phyloP scores from a whole-genome alignment of 2,113 vertebrate genomes.

The Paramisgurnus dabryanus region DNA sequence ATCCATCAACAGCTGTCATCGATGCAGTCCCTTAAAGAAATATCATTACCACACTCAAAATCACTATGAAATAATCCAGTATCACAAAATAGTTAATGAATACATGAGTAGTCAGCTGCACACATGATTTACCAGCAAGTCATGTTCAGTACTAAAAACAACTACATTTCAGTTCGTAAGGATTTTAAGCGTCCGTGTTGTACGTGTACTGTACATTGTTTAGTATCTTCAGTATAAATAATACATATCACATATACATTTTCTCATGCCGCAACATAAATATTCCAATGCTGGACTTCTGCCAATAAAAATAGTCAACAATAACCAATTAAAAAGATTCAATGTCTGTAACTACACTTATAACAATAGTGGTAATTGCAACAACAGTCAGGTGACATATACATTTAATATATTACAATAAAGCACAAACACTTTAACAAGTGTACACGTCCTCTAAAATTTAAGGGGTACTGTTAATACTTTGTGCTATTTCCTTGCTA shows the following conservation, averaged over 20 bases:
- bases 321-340: conserved; percentile 60
- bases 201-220: conserved; percentile 46
- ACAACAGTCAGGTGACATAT: conserved; percentile 69
- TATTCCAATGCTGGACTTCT: conserved; percentile 58
- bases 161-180: conserved; percentile 3
- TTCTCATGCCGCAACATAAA: conserved; percentile 77
- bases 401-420: conserved; percentile 70
- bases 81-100: conserved; percentile 29
- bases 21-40: conserved; percentile 37
- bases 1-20: conserved; percentile 13
- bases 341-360: conserved; percentile 57
- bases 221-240: conserved; percentile 50
- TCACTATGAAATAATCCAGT: conserved; percentile 43
- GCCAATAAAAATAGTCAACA: conserved; percentile 71
- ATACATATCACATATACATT: conserved; percentile 47
- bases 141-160: conserved; percentile 25
- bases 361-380: conserved; percentile 58
- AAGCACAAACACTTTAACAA: conserved; percentile 62
- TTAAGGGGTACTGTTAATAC: conserved; percentile 53
- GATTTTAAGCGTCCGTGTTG: background rate
- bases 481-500: conserved; percentile 40
- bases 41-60: conserved; percentile 64
- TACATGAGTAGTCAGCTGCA: conserved; percentile 28
- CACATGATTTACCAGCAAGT: background rate
- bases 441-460: conserved; percentile 50